These are phyloP conservation scores for Nasonia vitripennis DNA, from an alignment of 1,140 invertebrate species.

Conservation along the genomic window DNA sequence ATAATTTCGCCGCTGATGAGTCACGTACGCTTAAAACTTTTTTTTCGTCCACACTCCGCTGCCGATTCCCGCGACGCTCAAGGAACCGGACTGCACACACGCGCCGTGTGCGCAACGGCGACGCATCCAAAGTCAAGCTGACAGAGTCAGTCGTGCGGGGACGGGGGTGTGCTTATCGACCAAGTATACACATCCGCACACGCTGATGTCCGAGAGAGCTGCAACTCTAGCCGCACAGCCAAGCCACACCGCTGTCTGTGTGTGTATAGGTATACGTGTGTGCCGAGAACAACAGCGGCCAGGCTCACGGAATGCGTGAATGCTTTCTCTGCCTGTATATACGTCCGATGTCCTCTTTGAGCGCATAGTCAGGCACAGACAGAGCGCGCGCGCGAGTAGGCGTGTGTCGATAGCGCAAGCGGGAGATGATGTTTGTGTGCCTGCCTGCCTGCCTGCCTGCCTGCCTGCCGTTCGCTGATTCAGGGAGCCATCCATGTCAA, in stretches of 20 bases:
- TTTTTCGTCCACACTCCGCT: too few species aligned
- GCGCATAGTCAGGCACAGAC: slow-evolving; percentile 15
- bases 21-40: too few species aligned
- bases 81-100: too few species aligned
- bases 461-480: slow-evolving; percentile 69
- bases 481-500: slow-evolving; percentile 76
- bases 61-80: too few species aligned
- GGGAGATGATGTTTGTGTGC: slow-evolving; percentile 32
- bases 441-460: neutral
- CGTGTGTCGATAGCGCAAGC: slow-evolving; percentile 71
- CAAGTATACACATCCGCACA: too few species aligned
- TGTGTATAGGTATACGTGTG: slow-evolving; percentile 20
- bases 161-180: too few species aligned
- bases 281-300: slow-evolving; percentile 25
- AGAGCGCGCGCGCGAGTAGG: slow-evolving; percentile 59
- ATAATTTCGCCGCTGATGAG: too few species aligned
- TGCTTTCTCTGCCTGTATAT: slow-evolving; percentile 29
- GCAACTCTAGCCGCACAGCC: neutral
- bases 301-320: slow-evolving; percentile 12
- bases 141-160: too few species aligned
- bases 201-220: too few species aligned
- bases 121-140: too few species aligned
- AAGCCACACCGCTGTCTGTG: too few species aligned
- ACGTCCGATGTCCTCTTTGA: slow-evolving; percentile 31
- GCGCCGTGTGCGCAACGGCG: too few species aligned